Percentiles rank a stretch among this genome's conserved stretches.
These are phyloP conservation scores for Zhuqinia jingwanae DNA, from an alignment of 2,888 invertebrate genomes.

Conservation along the genomic window DNA sequence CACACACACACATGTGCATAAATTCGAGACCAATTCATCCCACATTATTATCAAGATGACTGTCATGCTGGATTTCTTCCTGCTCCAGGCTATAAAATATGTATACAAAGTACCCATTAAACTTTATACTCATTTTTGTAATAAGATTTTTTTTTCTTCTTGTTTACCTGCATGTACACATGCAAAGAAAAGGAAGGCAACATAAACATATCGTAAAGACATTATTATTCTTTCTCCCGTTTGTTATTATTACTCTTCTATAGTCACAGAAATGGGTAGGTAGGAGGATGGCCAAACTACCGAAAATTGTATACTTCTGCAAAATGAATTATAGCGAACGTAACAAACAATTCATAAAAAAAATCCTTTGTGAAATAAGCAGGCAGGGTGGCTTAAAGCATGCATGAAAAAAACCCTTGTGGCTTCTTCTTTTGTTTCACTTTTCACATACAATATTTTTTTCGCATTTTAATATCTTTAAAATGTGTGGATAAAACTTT, in stretches of 20 bases:
- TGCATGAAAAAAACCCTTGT: constrained; percentile 29
- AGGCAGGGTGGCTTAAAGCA: constrained; percentile 19
- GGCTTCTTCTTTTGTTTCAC: constrained; percentile 7
- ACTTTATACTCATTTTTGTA: not conserved
- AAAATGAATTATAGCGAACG: constrained; percentile 42
- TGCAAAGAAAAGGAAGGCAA: not conserved
- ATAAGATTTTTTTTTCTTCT: too few relatives aligned
- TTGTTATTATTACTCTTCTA: too few relatives aligned
- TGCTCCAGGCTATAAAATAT: constrained; percentile 44
- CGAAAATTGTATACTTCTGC: constrained; percentile 58
- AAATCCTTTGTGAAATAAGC: not conserved
- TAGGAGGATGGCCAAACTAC: constrained; percentile 61
- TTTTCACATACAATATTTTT: constrained; percentile 6
- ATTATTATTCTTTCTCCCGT: constrained; percentile 22
- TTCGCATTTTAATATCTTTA: not conserved
- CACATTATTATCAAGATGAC: constrained; percentile 13
- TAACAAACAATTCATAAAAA: constrained; percentile 5
- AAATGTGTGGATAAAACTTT: constrained; percentile 30
- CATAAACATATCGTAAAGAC: too few relatives aligned
- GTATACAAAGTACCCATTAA: not conserved
- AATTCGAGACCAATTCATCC: constrained; percentile 49
- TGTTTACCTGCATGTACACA: not conserved
- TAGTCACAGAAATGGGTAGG: constrained; percentile 54
- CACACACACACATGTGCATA: constrained; percentile 17
- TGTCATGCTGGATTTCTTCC: constrained; percentile 56